phyloP scores from a whole-genome alignment of 2,113 vertebrate species.

The Parus major region DNA sequence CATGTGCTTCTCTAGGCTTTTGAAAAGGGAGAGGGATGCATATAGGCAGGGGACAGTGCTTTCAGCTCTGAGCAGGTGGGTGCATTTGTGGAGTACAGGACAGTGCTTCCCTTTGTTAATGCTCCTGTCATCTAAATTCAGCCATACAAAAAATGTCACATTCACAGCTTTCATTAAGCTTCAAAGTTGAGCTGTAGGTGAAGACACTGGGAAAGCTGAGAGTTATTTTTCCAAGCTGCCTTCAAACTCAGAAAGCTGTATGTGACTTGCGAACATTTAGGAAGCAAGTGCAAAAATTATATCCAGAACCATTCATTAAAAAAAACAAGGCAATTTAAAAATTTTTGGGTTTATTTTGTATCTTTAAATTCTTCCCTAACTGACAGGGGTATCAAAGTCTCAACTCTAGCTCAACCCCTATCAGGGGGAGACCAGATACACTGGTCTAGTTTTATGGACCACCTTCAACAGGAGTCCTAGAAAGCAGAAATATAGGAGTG shows the following conservation, averaged over 20 bases:
- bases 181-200: background rate
- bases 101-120: background rate
- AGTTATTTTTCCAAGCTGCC: background rate
- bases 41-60: accelerated
- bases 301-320: background rate
- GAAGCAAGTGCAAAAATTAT: background rate
- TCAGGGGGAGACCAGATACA: background rate
- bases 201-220: background rate
- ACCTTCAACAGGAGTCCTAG: background rate
- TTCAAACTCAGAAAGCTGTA: background rate
- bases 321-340: background rate
- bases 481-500: background rate
- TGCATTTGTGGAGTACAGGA: background rate
- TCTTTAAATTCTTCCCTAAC: background rate
- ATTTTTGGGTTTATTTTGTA: background rate
- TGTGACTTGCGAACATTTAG: background rate
- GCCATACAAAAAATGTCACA: background rate
- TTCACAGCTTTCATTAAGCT: background rate
- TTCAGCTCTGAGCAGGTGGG: background rate
- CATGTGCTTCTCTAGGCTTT: background rate
- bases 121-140: background rate
- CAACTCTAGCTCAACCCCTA: background rate
- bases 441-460: background rate
- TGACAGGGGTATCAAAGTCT: background rate
- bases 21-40: background rate